These are phyloP conservation scores for Congeria kusceri DNA, from an alignment of 2,888 invertebrate genomes.

Conservation along the genomic window DNA sequence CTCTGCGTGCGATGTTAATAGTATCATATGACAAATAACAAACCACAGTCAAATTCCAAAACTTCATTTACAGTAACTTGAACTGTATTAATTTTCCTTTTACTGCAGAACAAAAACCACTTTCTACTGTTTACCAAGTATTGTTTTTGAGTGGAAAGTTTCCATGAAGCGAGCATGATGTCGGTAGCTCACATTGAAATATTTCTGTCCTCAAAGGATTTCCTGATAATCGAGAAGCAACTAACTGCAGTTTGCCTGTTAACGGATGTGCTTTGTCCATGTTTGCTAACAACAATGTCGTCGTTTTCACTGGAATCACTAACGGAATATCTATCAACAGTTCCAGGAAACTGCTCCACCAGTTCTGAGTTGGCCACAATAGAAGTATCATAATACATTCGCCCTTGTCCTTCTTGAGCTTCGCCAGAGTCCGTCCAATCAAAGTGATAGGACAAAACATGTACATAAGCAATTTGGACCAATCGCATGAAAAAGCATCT, in stretches of 20 bases:
- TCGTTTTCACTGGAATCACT: constrained; percentile 24
- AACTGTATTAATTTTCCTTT: constrained; percentile 34
- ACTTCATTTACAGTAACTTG: constrained; percentile 31
- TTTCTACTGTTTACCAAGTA: constrained; percentile 32
- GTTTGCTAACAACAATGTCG: not conserved
- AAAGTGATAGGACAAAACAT: too few species aligned
- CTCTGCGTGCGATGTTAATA: constrained; percentile 48
- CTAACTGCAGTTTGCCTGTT: too few species aligned
- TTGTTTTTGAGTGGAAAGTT: constrained; percentile 40
- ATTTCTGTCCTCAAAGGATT: too few species aligned
- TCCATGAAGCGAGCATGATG: too few species aligned
- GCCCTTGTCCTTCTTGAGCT: too few species aligned
- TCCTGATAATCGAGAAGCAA: too few species aligned
- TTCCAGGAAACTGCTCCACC: constrained; percentile 30
- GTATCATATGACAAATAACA: constrained; percentile 22
- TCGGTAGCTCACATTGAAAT: too few species aligned
- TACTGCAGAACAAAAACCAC: constrained; percentile 45
- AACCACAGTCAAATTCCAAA: constrained; percentile 41
- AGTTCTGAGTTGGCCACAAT: constrained; percentile 50
- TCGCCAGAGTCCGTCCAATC: too few species aligned
- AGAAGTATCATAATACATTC: constrained; percentile 36
- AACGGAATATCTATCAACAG: constrained; percentile 42
- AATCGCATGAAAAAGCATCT: constrained; percentile 35
- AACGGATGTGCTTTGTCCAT: not conserved
- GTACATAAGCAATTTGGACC: constrained; percentile 11